Base-by-base conservation (phyloP, 2,888 invertebrate genomes). In the Aphodius sticticus region DNA sequence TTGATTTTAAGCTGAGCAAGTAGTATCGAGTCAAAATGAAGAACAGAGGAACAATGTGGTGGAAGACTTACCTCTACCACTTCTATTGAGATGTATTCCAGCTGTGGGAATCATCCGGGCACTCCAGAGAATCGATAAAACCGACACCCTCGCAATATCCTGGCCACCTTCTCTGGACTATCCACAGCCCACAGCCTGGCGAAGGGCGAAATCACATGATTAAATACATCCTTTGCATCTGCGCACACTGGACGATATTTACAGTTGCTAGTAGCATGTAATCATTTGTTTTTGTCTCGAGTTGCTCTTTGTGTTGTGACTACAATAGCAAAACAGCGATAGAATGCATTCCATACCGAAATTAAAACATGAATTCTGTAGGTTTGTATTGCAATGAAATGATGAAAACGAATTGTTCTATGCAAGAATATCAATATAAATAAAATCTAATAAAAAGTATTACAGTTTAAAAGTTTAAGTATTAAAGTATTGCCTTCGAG, bases 201-300 rank as follows among this genome's bases (percentile, higher is more conserved):
- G 53, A 53, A 53, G 53, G 53, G 53, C 53, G 53, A 53, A 53
- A 53, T 53, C 53, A 53, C 1, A 53, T 53, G 53, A 53, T 53
- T 53, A 53, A 53, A 53, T 53, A 53, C 53, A 53, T 53, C 53
- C 53, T 53, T 53, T 53, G 53, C 53, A 53, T 53, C 53, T 53
- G 53, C 53, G 53, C 53, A 53, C 53, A 5, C 2, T 5, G 53
- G 9, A 0, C 53, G 9, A 12, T 9, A 12, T 53, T 53, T 53
- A 53, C 53, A 9, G 53, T 53, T 5, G 53, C 53, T 53, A 5
- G 53, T 53, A 53, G 9, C 53, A 1, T 53, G 53, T 53, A 53
- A 53, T 53, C 53, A 53, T 53, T 5, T 53, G 53, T 53, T 53
- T 53, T 53, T 53, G 53, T 53, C 12, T 53, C 12, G 6, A 9